Evolutionary conservation across 2,113 vertebrate genomes (phyloP).

Genomic region (Neotoma lepida): DNA sequence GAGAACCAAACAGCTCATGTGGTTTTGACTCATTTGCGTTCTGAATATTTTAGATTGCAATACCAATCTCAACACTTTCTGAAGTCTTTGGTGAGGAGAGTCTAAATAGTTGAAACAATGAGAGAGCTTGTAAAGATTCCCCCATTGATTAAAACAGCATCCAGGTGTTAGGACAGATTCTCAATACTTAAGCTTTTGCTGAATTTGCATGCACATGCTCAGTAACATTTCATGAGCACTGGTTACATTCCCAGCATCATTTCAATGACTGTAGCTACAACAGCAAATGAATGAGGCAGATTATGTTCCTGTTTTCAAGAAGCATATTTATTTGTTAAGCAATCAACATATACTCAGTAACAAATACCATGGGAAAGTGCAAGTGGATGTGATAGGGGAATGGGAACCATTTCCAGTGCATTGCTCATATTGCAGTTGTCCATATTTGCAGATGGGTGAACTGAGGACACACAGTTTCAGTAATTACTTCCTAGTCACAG

Average conservation of each 20-base stretch:
- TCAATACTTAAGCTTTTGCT: not conserved
- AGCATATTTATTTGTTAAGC: not conserved
- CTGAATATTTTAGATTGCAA: not conserved
- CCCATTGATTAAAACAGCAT: not conserved
- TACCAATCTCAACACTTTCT: not conserved
- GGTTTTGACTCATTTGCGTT: not conserved
- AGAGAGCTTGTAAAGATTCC: not conserved
- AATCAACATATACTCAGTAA: conserved; percentile 3
- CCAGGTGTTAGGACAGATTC: not conserved
- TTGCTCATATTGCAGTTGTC: not conserved
- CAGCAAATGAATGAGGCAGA: not conserved
- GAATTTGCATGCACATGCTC: not conserved
- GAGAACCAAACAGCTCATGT: conserved; percentile 42
- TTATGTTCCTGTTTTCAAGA: not conserved
- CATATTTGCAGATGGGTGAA: not conserved
- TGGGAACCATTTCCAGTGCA: not conserved
- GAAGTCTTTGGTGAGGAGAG: not conserved
- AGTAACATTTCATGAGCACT: not conserved
- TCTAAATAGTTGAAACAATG: not conserved
- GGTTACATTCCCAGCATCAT: not conserved
- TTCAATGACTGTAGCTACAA: not conserved
- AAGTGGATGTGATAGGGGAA: not conserved
- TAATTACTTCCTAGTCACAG: not conserved
- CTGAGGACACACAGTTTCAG: not conserved
- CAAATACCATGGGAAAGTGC: not conserved